phyloP scores from a whole-genome alignment of 2,888 invertebrate species.

The Synanthedon vespiformis region DNA sequence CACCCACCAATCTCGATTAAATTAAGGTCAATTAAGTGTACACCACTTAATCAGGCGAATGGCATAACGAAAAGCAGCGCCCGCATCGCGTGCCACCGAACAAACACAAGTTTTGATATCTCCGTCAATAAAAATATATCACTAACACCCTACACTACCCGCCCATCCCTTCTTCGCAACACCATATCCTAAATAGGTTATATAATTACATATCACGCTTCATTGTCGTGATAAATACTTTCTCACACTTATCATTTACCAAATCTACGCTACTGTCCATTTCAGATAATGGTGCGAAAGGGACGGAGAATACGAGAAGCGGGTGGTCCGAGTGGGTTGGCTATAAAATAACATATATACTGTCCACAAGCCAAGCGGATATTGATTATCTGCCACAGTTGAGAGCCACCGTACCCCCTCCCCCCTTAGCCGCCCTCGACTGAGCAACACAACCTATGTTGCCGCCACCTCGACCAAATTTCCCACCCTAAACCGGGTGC shows the following conservation, averaged over 20 bases:
- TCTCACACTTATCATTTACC: constrained; percentile 71
- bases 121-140: constrained; percentile 55
- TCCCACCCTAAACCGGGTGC: constrained; percentile 29
- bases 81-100: constrained; percentile 44
- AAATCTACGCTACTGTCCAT: constrained; percentile 71
- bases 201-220: constrained; percentile 69
- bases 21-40: constrained; percentile 36
- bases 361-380: constrained; percentile 73
- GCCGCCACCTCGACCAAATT: constrained; percentile 16
- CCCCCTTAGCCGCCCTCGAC: constrained; percentile 23
- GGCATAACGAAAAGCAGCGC: constrained; percentile 32
- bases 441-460: constrained; percentile 35
- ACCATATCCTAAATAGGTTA: constrained; percentile 56
- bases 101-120: constrained; percentile 28
- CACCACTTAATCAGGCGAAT: constrained; percentile 15
- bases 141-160: constrained; percentile 17
- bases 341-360: constrained; percentile 67
- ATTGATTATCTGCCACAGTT: constrained; percentile 73
- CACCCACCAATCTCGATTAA: constrained; percentile 11
- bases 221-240: constrained; percentile 70
- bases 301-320: constrained; percentile 25
- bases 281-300: constrained; percentile 64
- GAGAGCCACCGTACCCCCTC: constrained; percentile 62
- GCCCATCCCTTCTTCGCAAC: constrained; percentile 33
- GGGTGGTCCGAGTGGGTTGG: constrained; percentile 32